Evolutionary conservation across 2,113 vertebrate species (phyloP).

Genomic region (Toxotes jaculatrix): DNA sequence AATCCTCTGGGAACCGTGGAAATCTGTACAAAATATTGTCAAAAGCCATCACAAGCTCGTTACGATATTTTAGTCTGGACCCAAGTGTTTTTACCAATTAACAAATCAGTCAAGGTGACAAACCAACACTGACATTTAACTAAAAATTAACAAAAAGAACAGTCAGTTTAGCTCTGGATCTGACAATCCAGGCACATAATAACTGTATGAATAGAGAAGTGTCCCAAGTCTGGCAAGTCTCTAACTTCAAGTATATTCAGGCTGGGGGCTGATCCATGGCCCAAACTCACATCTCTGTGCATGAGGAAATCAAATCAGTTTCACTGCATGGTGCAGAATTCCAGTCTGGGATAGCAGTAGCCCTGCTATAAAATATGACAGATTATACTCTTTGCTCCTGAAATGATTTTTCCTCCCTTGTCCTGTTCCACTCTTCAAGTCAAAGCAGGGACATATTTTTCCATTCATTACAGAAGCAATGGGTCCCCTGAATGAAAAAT

Average conservation of each 20-base stretch:
- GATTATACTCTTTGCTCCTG: conserved; percentile 69
- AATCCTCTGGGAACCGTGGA: background rate
- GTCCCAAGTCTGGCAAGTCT: conserved; percentile 50
- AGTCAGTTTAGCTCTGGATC: conserved; percentile 16
- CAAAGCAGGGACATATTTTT: conserved; percentile 70
- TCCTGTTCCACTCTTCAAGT: conserved; percentile 50
- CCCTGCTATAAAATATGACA: conserved; percentile 76
- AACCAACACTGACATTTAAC: background rate
- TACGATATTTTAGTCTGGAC: conserved; percentile 11
- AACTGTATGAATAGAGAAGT: conserved; percentile 38
- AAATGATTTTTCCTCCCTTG: conserved; percentile 73
- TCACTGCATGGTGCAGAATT: conserved; percentile 73
- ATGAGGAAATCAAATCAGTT: conserved; percentile 82
- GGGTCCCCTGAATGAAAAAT: conserved; percentile 52
- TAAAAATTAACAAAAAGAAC: conserved; percentile 18
- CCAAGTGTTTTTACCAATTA: background rate
- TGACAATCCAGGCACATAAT: conserved; percentile 32
- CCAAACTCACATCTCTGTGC: conserved; percentile 56
- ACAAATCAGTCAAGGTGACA: background rate
- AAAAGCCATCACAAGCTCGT: conserved; percentile 2
- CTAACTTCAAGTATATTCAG: conserved; percentile 48
- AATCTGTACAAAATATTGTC: background rate
- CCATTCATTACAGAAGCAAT: conserved; percentile 62
- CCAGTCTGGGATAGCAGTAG: conserved; percentile 75
- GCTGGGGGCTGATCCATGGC: conserved; percentile 39